phyloP scores from a whole-genome alignment of 2,888 invertebrate species.

The Pycnomerus fuliginosus region DNA sequence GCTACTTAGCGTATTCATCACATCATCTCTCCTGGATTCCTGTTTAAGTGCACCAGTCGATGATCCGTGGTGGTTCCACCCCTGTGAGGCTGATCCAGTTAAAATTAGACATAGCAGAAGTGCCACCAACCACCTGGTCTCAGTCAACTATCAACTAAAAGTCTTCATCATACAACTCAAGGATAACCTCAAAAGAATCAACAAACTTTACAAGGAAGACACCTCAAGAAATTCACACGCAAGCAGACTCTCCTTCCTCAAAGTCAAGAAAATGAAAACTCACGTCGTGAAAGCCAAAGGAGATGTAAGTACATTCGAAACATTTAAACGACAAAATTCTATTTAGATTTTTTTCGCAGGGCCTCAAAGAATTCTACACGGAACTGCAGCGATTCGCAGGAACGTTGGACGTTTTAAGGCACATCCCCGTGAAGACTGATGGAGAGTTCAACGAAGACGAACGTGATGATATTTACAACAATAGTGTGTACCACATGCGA shows the following conservation, averaged over 20 bases:
- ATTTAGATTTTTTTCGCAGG: slow-evolving; percentile 43
- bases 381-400: slow-evolving; percentile 55
- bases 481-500: slow-evolving; percentile 51
- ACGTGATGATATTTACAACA: slow-evolving; percentile 51
- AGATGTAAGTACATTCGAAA: too few species aligned
- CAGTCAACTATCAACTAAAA: slow-evolving; percentile 24
- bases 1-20: slow-evolving; percentile 9
- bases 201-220: slow-evolving; percentile 14
- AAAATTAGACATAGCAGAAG: slow-evolving; percentile 34
- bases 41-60: slow-evolving; percentile 25
- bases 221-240: too few species aligned
- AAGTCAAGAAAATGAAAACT: slow-evolving; percentile 12
- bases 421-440: slow-evolving; percentile 48
- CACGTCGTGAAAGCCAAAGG: too few species aligned
- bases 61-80: slow-evolving; percentile 32
- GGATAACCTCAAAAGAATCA: slow-evolving; percentile 25
- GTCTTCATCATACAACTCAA: slow-evolving; percentile 28
- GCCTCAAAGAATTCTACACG: slow-evolving; percentile 62
- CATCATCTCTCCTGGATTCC: slow-evolving; percentile 18
- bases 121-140: slow-evolving; percentile 22
- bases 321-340: too few species aligned
- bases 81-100: slow-evolving; percentile 29
- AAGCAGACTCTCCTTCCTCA: too few species aligned
- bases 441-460: slow-evolving; percentile 37
- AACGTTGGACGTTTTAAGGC: slow-evolving; percentile 53